phyloP scores from a whole-genome alignment of 2,888 invertebrate genomes.

The Sinhomidia bicolor region DNA sequence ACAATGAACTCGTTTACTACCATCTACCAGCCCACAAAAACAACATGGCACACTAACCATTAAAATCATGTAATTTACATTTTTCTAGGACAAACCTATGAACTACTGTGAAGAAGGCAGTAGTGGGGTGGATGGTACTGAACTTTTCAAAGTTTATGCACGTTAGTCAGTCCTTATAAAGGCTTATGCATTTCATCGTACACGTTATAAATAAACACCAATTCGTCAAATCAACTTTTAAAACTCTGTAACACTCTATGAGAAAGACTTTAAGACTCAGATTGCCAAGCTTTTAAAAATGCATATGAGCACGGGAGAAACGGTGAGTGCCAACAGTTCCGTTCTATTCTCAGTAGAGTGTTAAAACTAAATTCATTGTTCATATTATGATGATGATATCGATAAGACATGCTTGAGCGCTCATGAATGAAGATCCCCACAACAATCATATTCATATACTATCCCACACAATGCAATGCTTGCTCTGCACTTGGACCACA shows the following conservation, averaged over 20 bases:
- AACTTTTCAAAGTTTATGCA: no score
- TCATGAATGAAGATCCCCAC: slow-evolving; percentile 56
- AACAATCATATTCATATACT: neutral
- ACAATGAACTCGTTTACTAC: neutral
- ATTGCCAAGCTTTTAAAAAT: no score
- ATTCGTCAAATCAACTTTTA: no score
- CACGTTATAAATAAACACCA: no score
- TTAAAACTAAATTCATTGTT: slow-evolving; percentile 5
- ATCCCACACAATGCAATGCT: neutral
- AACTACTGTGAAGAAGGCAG: no score
- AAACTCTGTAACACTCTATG: no score
- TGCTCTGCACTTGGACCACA: neutral
- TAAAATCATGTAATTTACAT: neutral
- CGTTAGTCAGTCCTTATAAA: no score
- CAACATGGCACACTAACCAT: neutral
- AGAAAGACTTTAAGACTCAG: no score
- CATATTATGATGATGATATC: slow-evolving; percentile 35
- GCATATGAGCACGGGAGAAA: neutral
- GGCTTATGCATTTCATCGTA: no score
- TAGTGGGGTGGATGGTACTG: no score
- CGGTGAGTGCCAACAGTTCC: neutral
- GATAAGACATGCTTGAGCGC: slow-evolving; percentile 48
- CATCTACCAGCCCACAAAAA: neutral
- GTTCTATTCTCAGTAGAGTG: slow-evolving; percentile 20
- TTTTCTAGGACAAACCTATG: neutral